phyloP scores from a whole-genome alignment of 1,140 invertebrate species.

The Metaphire vulgaris region DNA sequence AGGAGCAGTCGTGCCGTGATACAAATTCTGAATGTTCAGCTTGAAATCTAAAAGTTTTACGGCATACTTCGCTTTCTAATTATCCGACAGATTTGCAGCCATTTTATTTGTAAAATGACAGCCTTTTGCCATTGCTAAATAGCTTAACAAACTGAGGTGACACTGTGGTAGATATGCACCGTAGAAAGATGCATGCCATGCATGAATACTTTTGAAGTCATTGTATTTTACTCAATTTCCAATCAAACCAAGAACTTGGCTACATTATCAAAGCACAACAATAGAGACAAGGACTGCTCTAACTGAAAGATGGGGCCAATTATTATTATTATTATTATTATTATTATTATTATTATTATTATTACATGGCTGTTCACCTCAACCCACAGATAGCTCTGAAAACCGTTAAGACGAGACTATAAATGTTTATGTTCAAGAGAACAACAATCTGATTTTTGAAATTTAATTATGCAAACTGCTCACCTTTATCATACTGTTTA shows the following conservation, averaged over 20 bases:
- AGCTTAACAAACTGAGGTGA: background rate
- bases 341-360: too few relatives aligned
- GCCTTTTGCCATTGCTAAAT: background rate
- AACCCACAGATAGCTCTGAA: background rate
- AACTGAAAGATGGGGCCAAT: too few relatives aligned
- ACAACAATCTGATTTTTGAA: background rate
- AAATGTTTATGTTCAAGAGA: background rate
- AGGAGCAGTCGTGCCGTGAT: conserved; percentile 17
- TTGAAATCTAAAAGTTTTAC: conserved; percentile 3
- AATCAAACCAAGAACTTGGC: too few relatives aligned
- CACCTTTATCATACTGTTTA: background rate
- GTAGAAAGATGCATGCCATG: background rate
- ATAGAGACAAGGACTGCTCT: too few relatives aligned
- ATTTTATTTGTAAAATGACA: background rate
- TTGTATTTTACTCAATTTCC: too few relatives aligned
- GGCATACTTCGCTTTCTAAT: background rate
- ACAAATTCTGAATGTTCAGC: conserved; percentile 11
- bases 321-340: too few relatives aligned
- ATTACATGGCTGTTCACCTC: too few relatives aligned
- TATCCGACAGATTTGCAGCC: background rate
- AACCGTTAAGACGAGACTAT: background rate
- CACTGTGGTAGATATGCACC: background rate
- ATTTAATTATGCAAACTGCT: background rate
- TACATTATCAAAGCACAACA: too few relatives aligned
- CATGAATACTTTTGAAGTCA: background rate